These are phyloP conservation scores for Chlamydotis undulata DNA, from an alignment of 2,113 vertebrate genomes.

Conservation along the genomic window DNA sequence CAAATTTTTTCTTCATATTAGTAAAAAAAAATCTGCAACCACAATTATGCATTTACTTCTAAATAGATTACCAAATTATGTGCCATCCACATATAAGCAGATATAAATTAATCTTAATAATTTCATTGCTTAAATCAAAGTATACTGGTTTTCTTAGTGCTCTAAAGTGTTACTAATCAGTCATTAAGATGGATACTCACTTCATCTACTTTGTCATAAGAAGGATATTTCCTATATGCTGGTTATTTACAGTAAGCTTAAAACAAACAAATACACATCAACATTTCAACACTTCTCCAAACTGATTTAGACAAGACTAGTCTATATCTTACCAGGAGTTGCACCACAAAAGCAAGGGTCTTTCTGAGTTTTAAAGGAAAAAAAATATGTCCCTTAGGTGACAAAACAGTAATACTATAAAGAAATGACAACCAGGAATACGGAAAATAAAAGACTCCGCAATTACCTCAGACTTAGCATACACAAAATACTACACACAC, in stretches of 20 bases:
- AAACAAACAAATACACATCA: neutral
- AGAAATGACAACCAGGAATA: neutral
- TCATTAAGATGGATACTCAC: neutral
- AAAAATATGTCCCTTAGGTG: neutral
- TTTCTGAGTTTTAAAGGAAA: neutral
- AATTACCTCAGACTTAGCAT: neutral
- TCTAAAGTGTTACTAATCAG: neutral
- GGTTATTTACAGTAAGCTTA: neutral
- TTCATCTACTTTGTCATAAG: neutral
- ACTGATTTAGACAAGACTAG: neutral
- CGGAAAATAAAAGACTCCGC: neutral
- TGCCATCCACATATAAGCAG: neutral
- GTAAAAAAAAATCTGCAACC: neutral
- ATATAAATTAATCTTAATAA: neutral
- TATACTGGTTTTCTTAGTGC: neutral
- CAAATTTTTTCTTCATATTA: neutral
- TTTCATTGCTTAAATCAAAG: neutral
- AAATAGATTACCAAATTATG: neutral
- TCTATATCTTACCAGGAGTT: neutral
- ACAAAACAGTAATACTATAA: neutral
- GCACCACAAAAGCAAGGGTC: neutral
- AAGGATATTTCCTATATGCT: neutral
- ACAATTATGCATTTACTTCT: neutral
- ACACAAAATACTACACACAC: neutral
- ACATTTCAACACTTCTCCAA: neutral